phyloP scores from a whole-genome alignment of 2,888 invertebrate species.

The Tanytarsus gracilentus region DNA sequence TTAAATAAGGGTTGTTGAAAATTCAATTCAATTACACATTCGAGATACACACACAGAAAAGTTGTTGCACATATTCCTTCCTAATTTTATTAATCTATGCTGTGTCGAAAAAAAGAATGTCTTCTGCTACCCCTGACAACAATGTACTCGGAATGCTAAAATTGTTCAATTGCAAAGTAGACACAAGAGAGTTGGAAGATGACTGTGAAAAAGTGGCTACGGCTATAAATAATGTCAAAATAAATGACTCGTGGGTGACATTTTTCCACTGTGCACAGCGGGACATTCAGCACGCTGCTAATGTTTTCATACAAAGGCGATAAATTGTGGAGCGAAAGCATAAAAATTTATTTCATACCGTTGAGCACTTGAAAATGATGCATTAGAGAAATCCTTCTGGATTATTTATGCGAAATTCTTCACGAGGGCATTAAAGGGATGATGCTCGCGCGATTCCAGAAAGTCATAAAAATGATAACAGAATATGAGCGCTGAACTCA shows the following conservation, averaged over 20 bases:
- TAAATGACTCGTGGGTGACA: constrained; percentile 32
- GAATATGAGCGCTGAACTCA: not conserved
- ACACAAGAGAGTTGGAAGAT: not conserved
- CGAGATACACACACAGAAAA: not conserved
- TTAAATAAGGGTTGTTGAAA: constrained; percentile 20
- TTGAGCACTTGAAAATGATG: constrained; percentile 24
- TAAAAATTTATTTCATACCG: constrained; percentile 21
- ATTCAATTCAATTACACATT: constrained; percentile 22
- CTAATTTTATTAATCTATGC: constrained; percentile 22
- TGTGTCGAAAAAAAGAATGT: no score
- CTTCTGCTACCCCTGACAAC: not conserved
- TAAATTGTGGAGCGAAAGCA: constrained; percentile 2
- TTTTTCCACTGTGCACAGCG: constrained; percentile 31
- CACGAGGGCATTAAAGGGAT: not conserved
- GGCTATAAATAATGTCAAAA: constrained; percentile 25
- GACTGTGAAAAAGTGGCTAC: constrained; percentile 14
- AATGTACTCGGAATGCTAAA: not conserved
- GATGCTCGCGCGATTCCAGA: not conserved
- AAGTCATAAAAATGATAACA: constrained; percentile 15
- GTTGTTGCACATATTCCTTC: not conserved
- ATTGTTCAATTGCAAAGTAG: not conserved
- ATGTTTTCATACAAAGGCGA: not conserved
- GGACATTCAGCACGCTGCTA: constrained; percentile 1
- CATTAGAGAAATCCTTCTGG: constrained; percentile 20
- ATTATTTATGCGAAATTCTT: constrained; percentile 15